Percentiles rank a stretch among this genome's conserved stretches.
Conservation (phyloP, 2,113 vertebrate genomes). For the Pavo muticus region DNA sequence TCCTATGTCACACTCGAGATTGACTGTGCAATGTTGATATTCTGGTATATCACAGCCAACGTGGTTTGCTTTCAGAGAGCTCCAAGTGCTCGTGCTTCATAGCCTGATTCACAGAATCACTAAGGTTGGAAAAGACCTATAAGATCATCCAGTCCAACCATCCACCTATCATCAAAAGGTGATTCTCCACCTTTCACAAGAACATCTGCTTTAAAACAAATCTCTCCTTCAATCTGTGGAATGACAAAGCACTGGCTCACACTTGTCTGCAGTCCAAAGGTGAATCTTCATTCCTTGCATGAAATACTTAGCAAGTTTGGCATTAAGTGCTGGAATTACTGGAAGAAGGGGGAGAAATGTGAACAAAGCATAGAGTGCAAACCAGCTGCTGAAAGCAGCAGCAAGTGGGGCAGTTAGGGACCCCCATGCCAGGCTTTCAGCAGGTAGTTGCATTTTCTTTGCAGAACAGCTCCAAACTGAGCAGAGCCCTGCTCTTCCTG, state of each 20-base stretch:
- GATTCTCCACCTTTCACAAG: not conserved
- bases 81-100: rapidly evolving
- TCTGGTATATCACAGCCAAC: rapidly evolving
- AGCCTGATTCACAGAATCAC: not conserved
- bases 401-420: not conserved
- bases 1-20: rapidly evolving
- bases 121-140: no score
- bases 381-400: not conserved
- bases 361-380: not conserved
- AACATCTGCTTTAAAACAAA: not conserved
- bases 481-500: not conserved
- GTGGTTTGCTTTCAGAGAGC: rapidly evolving
- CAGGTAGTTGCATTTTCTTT: not conserved
- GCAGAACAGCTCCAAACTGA: not conserved
- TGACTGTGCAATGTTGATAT: not conserved
- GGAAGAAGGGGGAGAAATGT: not conserved
- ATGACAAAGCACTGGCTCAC: rapidly evolving
- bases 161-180: no score
- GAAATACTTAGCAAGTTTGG: not conserved
- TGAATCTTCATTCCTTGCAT: not conserved
- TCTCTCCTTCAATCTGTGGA: rapidly evolving
- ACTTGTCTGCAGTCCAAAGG: not conserved
- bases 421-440: not conserved
- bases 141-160: no score
- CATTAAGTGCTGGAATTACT: rapidly evolving